Evolutionary conservation across 2,888 invertebrate genomes (phyloP), one percentile per base, ranked within the genome.

Genomic region (Microctonus hyperodae): DNA sequence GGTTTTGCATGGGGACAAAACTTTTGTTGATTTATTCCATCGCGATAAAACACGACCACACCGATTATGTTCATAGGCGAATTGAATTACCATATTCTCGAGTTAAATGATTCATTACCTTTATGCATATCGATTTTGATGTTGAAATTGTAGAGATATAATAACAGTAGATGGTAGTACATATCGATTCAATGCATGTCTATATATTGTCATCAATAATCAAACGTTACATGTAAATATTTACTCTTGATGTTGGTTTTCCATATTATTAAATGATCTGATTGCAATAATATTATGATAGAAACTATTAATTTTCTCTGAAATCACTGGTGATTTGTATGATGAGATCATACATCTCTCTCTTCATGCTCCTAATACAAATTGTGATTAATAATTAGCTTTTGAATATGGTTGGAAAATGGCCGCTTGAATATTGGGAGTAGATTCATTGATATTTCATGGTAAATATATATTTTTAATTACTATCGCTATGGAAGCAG

Each of bases 1-100:
- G 37, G 40, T 31, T 31, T 44, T 48, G 48, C 31, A n/a, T 60
- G 48, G 28, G 50, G 31, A 16, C 60, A 44, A 70, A 70, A 71
- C 58, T 70, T 70, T 70, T 69, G 69, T 67, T 69, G 69, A 72
- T 69, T 69, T 67, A 72, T 70, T 72, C 65, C 61, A 70, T 64
- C 64, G 50, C 20, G 23, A 53, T 53, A 51, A 62, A 62, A 51
- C 23, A 62, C 25, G 51, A 53, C 35, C 35, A 33, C 35, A 33
- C 7, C 16, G 50, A 53, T 53, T 35, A 35, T 0, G 3, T 40
- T 7, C 25, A 48, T 60, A 31, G 28, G 44, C 28, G 13, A 44
- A 60, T 53, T 53, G 23, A 35, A 62, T 35, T 53, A 51, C 61
- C 50, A 53, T 51, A 62, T 53, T 50, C 23, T 37, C 37, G 35